Evolutionary conservation across 2,888 invertebrate genomes (phyloP), one percentile per base, ranked within the genome.

Genomic region (Lasioglossum figueresi): DNA sequence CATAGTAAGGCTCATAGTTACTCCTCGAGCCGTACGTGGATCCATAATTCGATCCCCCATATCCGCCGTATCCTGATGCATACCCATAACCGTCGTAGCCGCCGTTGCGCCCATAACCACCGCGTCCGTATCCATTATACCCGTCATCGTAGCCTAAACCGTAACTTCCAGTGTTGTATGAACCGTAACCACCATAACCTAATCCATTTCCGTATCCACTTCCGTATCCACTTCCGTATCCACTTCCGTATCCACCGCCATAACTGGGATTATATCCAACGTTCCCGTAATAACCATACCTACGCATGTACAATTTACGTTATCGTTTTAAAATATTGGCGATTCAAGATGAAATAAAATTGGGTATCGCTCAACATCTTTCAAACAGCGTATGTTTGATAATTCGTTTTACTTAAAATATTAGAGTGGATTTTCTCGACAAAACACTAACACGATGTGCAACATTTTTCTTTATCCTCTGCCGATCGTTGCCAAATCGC

Each of bases 41-140:
- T 16, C 89, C 91, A 71, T 89, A 90, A 66, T 88, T 88, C 70
- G 87, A 82, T 40, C 90, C 88, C 80, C 96, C 95, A 87, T 96
- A 96, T 3, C 96, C 96, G 1, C 96, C 96, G 89, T 96, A 96
- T 5, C 96, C 96, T 3, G 56, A 71, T 5, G 95, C 95, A 77
- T 95, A 93, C 2, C 45, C 72, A 19, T 5, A 73, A n/a, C 85
- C 86, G 12, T 72, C 72, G 16, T 4, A 73, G 27, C 86, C 85
- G 45, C 80, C 84, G 40, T 84, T 85, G 27, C 90, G 89, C 2
- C 86, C 85, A 48, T 91, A 91, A 77, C 88, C 85, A 31, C 88
- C 86, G 43, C 88, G 85, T 70, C 86, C 86, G 66, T 87, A 87
- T 63, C 84, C 89, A 66, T 77, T 48, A 34, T 84, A 84, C 48